Evolutionary conservation across 2,888 invertebrate species (phyloP).

Genomic region (Steinernema scapterisci): DNA sequence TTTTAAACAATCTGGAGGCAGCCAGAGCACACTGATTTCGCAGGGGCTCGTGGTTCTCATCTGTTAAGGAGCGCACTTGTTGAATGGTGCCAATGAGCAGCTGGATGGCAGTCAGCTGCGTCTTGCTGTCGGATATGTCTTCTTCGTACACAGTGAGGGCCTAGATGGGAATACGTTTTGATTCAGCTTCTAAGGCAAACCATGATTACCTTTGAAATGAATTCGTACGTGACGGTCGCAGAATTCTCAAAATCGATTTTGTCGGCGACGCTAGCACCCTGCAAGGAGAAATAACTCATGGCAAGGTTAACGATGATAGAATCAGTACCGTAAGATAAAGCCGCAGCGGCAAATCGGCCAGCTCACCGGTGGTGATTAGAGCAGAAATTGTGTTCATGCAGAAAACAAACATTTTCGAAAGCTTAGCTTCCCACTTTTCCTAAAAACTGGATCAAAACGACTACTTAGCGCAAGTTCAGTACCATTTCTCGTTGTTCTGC

Average conservation of each 20-base stretch:
- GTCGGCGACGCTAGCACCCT: conserved; percentile 82
- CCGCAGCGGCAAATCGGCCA: conserved; percentile 88
- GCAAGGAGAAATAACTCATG: conserved; percentile 68
- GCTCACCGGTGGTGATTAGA: conserved; percentile 85
- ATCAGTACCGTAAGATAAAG: conserved; percentile 77
- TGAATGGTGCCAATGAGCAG: conserved; percentile 93
- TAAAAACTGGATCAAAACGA: conserved; percentile 63
- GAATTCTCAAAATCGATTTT: conserved; percentile 81
- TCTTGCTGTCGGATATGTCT: conserved; percentile 95
- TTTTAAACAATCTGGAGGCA: conserved; percentile 91
- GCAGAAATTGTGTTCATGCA: conserved; percentile 93
- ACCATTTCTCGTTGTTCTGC: conserved; percentile 35
- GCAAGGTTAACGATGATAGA: too few species aligned
- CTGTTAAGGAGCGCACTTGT: conserved; percentile 72
- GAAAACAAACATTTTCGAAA: conserved; percentile 96
- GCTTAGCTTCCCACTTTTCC: conserved; percentile 98
- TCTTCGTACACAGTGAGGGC: conserved; percentile 97
- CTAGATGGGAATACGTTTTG: conserved; percentile 68
- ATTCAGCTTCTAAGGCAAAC: not conserved
- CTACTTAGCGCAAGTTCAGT: not conserved
- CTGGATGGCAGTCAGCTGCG: conserved; percentile 92
- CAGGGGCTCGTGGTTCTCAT: conserved; percentile 94
- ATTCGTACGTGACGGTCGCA: conserved; percentile 97
- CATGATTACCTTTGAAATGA: conserved; percentile 80
- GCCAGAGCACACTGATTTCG: conserved; percentile 93